Base-by-base conservation (phyloP, 2,797 vertebrate species). In the Chrysocyon brachyurus region DNA sequence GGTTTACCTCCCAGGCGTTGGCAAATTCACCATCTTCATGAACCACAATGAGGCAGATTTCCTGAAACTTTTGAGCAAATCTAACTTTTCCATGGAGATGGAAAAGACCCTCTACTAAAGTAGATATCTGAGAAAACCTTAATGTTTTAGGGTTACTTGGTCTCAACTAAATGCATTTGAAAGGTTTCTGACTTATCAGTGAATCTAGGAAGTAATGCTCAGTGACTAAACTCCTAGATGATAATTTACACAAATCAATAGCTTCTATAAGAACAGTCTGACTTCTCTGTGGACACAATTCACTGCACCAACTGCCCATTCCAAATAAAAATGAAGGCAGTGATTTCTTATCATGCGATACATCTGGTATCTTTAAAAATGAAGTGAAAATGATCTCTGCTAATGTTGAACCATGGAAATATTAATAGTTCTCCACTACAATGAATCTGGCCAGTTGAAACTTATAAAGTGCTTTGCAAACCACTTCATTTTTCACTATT, bases 241-340 rank as follows among this genome's bases (percentile, higher is more conserved):
- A 87, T n/a, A 84, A 86, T 90, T 79, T 77, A 40, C 31, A 66
- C 5, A 61, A 85, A 63, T 81, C 59, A 82, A 78, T 63, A 66
- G 46, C 12, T 95, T 90, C 46, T 63, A 17, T 78, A 94, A 46
- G 56, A 94, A 46, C 56, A 66, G 9, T 16, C 19, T 96, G 87
- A 82, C 64, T 72, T 70, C n/a, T 52, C 4, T 31, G 22, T 49
- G 46, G 16, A 89, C 40, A 66, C 0, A 63, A 24, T 40, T 59
- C 21, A 63, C 14, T 17, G 46, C 17, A 33, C 14, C 5, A 40
- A 40, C 14, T 88, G 54, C 22, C 64, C 28, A 86, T 49, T 81
- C 28, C 28, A 49, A 49, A 5, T 0, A 12, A 91, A 78, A 93
- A 56, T 56, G 9, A 89, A 81, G 78, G 5, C 26, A 87, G 17